Evolutionary conservation across 2,797 vertebrate genomes (phyloP), one percentile per base, ranked within the genome.

Genomic region (Gymnoscopelus microlampas): DNA sequence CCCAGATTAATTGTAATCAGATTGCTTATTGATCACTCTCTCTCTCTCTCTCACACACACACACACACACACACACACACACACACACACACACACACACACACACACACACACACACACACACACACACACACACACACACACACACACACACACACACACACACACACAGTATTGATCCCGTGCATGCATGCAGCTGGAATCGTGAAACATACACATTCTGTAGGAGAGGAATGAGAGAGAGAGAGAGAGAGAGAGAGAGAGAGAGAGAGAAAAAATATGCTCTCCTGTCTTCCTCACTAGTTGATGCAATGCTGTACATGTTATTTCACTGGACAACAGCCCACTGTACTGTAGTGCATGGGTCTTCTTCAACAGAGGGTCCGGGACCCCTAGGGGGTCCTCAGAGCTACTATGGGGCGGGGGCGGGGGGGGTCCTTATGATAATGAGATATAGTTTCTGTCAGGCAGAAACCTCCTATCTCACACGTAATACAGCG

Each of bases 1-100:
- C 80, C 73, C 61, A 83, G 68, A 84, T 79, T 88, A 84, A 88
- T 85, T 89, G 77, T 81, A 78, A 87, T 88, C 70, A 80, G 85
- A 91, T 85, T 83, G 80, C 68, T 81, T 88, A 89, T 90, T 80
- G 87, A 90, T 87, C 79, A 4, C 26, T 29, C 3, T 29, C 26
- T 29, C 26, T 1, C 26, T 1, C 26, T 1, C 26, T 1, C 26
- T 1, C 26, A 29, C 26, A 29, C 26, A 29, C 26, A 29, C 26
- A 29, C 26, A 29, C 26, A 78, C 51, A 48, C 56, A 49, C 12
- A 13, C 35, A 5, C 59, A 29, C 29, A 5, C 59, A 60, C 35
- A 39, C n/a, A 14, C 32, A 19, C 14, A 39, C 32, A 61, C 60
- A 61, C 49, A 64, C 49, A 26, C 10, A 63, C 61, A 49, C 61